phyloP scores from a whole-genome alignment of 30 jellyfish, hydroid and myxozoan species.

The Haliclystus octoradiatus region DNA sequence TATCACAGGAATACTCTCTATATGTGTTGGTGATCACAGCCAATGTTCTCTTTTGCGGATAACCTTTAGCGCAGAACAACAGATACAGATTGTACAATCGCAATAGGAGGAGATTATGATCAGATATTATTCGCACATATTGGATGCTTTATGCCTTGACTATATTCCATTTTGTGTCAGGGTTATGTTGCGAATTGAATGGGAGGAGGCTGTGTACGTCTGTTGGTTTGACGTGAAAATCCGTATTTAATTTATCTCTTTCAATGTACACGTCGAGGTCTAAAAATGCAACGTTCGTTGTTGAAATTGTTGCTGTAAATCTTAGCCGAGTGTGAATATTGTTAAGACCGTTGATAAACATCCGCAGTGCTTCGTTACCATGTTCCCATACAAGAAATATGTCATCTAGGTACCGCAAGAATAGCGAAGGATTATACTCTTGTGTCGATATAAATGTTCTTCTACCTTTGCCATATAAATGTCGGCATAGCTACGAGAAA shows the following conservation, averaged over 20 bases:
- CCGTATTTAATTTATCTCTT: slow-evolving; percentile 6
- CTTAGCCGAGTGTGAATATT: slow-evolving; percentile 20
- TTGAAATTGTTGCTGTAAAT: slow-evolving; percentile 12
- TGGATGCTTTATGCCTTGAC: no score
- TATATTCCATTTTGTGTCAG: no score
- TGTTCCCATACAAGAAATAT: slow-evolving; percentile 14
- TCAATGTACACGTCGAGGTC: slow-evolving; percentile 31
- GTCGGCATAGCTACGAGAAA: slow-evolving; percentile 29
- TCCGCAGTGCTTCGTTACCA: slow-evolving; percentile 5
- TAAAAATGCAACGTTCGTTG: slow-evolving; percentile 14
- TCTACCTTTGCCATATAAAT: slow-evolving; percentile 32
- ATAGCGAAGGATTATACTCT: slow-evolving; percentile 7
- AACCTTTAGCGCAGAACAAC: no score
- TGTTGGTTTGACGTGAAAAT: slow-evolving; percentile 6
- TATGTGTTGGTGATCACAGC: no score
- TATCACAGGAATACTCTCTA: no score
- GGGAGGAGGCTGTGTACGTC: slow-evolving; percentile 12
- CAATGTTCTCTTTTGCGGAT: no score
- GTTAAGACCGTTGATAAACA: slow-evolving; percentile 12
- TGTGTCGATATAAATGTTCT: no score
- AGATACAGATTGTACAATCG: no score
- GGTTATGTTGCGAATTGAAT: slow-evolving; percentile 18
- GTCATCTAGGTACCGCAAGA: slow-evolving; percentile 31
- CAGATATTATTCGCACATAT: no score
- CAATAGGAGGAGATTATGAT: no score